Base-by-base conservation (phyloP, 1,140 invertebrate genomes). In the Adelges cooleyi region DNA sequence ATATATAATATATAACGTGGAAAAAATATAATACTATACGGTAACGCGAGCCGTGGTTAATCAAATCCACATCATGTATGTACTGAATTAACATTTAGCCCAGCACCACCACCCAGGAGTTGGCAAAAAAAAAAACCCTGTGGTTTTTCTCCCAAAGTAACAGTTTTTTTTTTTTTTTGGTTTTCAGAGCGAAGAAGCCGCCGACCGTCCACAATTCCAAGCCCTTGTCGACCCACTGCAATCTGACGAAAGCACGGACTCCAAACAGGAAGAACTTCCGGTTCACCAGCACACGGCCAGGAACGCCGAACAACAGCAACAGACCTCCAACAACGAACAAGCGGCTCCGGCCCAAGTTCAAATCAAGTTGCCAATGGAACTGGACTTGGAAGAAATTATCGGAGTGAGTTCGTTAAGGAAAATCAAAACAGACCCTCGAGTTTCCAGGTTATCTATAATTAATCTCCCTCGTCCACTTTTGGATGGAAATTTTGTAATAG, bases 311-410 rank as follows among this genome's bases (percentile, higher is more conserved):
- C 52, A 11, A 20, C 79, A 79, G 44, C 74, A 74, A n/a, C 66
- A 69, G 8, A 73, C 74, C 65, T 15, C 65, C 5, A 72, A 71
- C 27, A 72, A 74, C 4, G 72, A 73, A 49, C 78, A 80, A 1
- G 79, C 81, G 13, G 81, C 80, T 6, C 80, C 81, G 65, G 78
- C 80, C 66, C 80, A 82, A 46, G 82, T 85, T 51, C 83, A 84
- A 67, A 80, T 88, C 70, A 87, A 86, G 72, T 75, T 90, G 70
- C 87, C 87, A 49, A 79, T 89, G 42, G 84, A 87, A 71, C 80
- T 89, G 69, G 85, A 89, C 75, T 82, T 89, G 36, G 86, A 88
- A 70, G 86, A 89, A 66, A 78, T 89, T 36, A 85, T 86, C 40
- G 84, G 84, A 42, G 85, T 81, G 73, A 75, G 75, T 73, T 38